Conservation (phyloP, 2,113 vertebrate genomes). For the Myiopsitta monachus region DNA sequence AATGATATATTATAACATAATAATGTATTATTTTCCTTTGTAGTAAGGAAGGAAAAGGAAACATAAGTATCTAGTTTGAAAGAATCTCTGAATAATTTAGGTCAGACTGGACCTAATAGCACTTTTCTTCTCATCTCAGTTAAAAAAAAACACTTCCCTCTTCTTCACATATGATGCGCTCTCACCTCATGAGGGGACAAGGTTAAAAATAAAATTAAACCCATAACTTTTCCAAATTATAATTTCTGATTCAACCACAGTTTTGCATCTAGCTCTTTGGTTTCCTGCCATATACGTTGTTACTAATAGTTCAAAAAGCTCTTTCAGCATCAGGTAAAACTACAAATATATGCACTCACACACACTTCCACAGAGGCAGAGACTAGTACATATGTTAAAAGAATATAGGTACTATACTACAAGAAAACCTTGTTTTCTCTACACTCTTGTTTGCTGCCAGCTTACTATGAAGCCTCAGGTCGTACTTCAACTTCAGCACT, state of each 20-base stretch:
- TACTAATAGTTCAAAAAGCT: neutral
- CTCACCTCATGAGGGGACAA: neutral
- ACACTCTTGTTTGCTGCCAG: neutral
- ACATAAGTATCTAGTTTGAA: neutral
- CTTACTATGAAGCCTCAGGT: neutral
- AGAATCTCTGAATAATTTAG: neutral
- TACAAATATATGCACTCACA: neutral
- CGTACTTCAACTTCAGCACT: neutral
- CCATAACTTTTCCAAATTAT: neutral
- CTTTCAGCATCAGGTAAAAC: neutral
- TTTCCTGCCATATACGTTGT: neutral
- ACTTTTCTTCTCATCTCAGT: neutral
- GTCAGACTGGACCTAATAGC: neutral
- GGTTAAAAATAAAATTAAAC: neutral
- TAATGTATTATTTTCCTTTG: neutral
- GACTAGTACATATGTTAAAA: neutral
- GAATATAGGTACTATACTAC: neutral
- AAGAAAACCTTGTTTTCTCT: neutral
- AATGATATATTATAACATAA: neutral
- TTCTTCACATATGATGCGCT: neutral
- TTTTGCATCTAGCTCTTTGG: neutral
- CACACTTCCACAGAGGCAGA: neutral
- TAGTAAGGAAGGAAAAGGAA: neutral
- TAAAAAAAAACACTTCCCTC: neutral
- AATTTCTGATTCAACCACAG: neutral